phyloP scores from a whole-genome alignment of 2,797 vertebrate genomes.

The Anableps anableps region DNA sequence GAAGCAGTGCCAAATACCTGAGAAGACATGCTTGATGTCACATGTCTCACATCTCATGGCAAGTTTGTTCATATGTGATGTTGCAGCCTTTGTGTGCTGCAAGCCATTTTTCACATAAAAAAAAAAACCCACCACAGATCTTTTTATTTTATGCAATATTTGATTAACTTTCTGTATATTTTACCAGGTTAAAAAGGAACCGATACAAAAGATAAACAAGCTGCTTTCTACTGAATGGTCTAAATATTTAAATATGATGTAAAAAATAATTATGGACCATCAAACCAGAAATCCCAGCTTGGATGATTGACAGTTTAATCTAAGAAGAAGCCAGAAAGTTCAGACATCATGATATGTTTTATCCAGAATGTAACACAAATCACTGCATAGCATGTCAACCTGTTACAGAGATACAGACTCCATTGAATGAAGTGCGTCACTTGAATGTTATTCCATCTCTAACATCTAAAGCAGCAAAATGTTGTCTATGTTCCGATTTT shows the following conservation, averaged over 20 bases:
- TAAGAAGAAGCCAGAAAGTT: not conserved
- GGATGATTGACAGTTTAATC: not conserved
- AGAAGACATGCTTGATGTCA: constrained; percentile 3
- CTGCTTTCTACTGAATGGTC: not conserved
- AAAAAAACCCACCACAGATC: not conserved
- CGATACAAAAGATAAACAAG: not conserved
- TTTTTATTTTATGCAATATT: not conserved
- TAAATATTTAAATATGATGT: not conserved
- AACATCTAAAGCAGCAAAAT: not conserved
- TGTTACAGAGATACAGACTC: not conserved
- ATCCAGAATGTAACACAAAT: not conserved
- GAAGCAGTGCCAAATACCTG: not conserved
- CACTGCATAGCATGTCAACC: not conserved
- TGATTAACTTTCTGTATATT: not conserved
- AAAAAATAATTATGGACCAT: not conserved
- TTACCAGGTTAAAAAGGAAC: not conserved
- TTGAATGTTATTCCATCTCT: not conserved
- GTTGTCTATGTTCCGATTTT: not conserved
- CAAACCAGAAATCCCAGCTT: not conserved
- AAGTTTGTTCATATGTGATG: not conserved
- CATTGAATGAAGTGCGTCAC: not conserved
- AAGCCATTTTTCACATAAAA: not conserved
- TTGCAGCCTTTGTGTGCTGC: not conserved
- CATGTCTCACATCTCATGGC: constrained; percentile 11
- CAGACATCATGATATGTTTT: not conserved